Base-by-base conservation (phyloP, 2,888 invertebrate genomes). In the Zaprionus obscuricornis region DNA sequence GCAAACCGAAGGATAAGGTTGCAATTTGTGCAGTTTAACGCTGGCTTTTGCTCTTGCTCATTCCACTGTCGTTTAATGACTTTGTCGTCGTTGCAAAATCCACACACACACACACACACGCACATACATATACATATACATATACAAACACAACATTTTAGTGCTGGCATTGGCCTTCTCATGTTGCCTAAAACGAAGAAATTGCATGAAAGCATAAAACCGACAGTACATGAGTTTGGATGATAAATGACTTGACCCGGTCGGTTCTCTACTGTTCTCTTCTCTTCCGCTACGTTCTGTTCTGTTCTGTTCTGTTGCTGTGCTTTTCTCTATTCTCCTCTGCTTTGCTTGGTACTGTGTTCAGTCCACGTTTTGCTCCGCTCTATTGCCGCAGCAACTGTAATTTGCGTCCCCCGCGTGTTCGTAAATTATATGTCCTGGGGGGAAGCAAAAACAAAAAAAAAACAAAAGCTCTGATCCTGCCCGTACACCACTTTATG, bases 1-100 rank as follows among this genome's bases (percentile, higher is more conserved):
- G 46, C 59, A 51, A 62, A 49, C 43, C 49, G 37, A 51, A 56
- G 81, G 85, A 81, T 82, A 82, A 68, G 86, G 86, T 83, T 82
- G 81, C 81, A 81, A 85, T 81, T 81, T 81, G 81, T 85, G 81
- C 86, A 81, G 86, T 85, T 85, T 83, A 85, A 79, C 81, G 84
- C 65, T 83, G 73, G 70, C 83, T 79, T 79, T 75, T 75, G 83
- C 69, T 67, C 68, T 57, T 66, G 59, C 46, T 64, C 60, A 45
- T 55, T 46, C 40, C 34, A 56, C 62, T 63, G 64, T 31, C 68
- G 63, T 85, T 81, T 82, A 82, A 82, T 82, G 81, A 85, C 86
- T 71, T 77, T 82, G 81, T 78, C 85, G 74, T 84, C 22, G 26
- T 45, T 54, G 50, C 56, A 47, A 33, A 31, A 71, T 40, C 29